Percentiles rank a stretch among this genome's conserved stretches.
Conservation (phyloP, 2,888 invertebrate genomes). For the Archaeoteleia sp. region DNA sequence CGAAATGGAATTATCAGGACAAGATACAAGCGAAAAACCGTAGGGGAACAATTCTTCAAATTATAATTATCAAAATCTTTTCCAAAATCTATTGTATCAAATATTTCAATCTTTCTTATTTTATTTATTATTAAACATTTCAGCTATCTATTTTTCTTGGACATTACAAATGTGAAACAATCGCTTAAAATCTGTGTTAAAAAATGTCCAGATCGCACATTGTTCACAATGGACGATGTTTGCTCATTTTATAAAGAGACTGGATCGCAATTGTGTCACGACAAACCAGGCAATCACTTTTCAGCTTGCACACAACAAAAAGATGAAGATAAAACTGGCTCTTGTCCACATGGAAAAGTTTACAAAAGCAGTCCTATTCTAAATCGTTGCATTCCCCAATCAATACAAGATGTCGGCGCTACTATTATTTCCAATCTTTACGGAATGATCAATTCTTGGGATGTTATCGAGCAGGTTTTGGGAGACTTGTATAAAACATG, state of each 20-base stretch:
- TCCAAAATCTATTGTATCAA: too few species aligned
- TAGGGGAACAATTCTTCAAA: too few species aligned
- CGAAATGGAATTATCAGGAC: constrained; percentile 85
- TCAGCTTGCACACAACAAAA: constrained; percentile 69
- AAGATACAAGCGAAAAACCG: constrained; percentile 86
- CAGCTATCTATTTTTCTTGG: constrained; percentile 88
- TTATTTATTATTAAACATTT: constrained; percentile 53
- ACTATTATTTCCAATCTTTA: constrained; percentile 84
- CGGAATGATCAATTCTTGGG: constrained; percentile 90
- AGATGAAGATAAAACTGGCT: constrained; percentile 67
- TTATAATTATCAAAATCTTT: too few species aligned
- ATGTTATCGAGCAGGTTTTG: constrained; percentile 90
- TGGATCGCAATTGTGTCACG: constrained; percentile 85
- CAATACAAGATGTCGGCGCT: constrained; percentile 80
- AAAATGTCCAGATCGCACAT: constrained; percentile 84
- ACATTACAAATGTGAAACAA: constrained; percentile 83
- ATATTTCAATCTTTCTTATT: constrained; percentile 5
- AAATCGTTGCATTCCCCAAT: constrained; percentile 90
- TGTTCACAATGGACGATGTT: constrained; percentile 81
- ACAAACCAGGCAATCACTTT: constrained; percentile 72
- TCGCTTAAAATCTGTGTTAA: constrained; percentile 93
- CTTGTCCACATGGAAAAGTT: constrained; percentile 83
- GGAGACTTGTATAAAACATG: constrained; percentile 92
- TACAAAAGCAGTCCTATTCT: constrained; percentile 86
- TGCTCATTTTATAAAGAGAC: constrained; percentile 83